Evolutionary conservation across 2,113 vertebrate species (phyloP), one percentile per base, ranked within the genome.

Genomic region (Spermophilus dauricus): DNA sequence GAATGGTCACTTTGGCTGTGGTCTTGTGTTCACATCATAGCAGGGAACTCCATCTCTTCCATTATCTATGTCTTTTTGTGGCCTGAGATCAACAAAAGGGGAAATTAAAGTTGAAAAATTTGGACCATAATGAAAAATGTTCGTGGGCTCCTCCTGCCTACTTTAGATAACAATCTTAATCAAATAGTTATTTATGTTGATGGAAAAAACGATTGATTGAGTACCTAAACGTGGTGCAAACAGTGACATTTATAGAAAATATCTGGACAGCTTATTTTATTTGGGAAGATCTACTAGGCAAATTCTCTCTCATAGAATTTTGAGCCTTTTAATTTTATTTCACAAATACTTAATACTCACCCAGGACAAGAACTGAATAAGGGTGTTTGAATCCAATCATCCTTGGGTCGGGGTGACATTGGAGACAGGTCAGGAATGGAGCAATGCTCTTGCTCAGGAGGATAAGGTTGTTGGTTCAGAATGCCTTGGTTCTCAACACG

Each of bases 41-140:
- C 65, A 18, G 28, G 37, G 39, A 89, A 56, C 32, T 26, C 51
- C 32, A 13, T 84, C 45, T 73, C 93, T 96, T 20, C 56, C 39
- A 5, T 45, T 34, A 26, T n/a, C 86, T 82, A 63, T 65, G 58
- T 58, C n/a, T 78, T 82, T 63, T 8, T 51, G 37, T 96, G 78
- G 34, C 42, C 75, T 18, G 76, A 91, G 65, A 87, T 39, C 81
- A 70, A 70, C 61, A 63, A 63, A 94, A 86, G 69, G 82, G 89
- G 51, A 94, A 95, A 95, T 95, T 80, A 65, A 96, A 94, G 65
- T 89, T 58, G 58, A 86, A 89, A 91, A 45, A 8, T 81, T 93
- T 95, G 58, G 53, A 87, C 84, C 30, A 56, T 83, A 89, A 86
- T 90, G 81, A 92, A 56, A 89, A 69, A 81, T 93, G 65, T 85